Base-by-base conservation (phyloP, 2,888 invertebrate species). In the Limnephilus auricula region DNA sequence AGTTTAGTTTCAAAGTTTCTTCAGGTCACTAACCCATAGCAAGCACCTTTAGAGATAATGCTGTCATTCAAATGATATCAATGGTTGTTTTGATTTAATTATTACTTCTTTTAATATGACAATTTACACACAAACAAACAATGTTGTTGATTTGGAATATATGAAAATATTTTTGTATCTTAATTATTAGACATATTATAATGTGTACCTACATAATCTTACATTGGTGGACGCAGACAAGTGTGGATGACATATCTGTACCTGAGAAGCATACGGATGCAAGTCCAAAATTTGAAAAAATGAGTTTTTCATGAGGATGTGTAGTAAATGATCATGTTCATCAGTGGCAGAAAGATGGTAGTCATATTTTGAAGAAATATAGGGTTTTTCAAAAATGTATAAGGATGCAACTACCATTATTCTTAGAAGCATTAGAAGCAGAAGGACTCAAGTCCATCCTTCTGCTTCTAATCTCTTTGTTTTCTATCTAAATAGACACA, bases 11-110 rank as follows among this genome's bases (percentile, higher is more conserved):
- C 13, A 86, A 91, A 91, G 85, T 91, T 92, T 88, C 87, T 82
- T n/a, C 84, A 79, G 91, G 92, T 92, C 92, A 92, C 92, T 92
- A 92, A 92, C 92, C 92, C 50, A 90, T 79, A 30, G 85, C 90
- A 90, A 83, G 79, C 88, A 89, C n/a, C 34, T 34, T 78, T n/a
- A 34, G 37, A 88, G 87, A 88, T 88, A 88, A 78, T 88, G 87
- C 40, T 78, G 80, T 80, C 32, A 32, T 80, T 80, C 18, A 80
- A 80, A 80, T 32, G 31, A 18, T 80, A 80, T 80, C 32, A 80
- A 80, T 80, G 4, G 80, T 80, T 80, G 80, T 32, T 80, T 80
- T 80, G 65, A n/a, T 65, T 65, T 65, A 65, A 65, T 65, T 65
- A n/a, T n/a, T 65, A 65, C 25, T 65, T 25, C 18, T 65, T 65